Evolutionary conservation across 2,797 vertebrate genomes (phyloP), one percentile per base, ranked within the genome.

Genomic region (Ibycter americanus): DNA sequence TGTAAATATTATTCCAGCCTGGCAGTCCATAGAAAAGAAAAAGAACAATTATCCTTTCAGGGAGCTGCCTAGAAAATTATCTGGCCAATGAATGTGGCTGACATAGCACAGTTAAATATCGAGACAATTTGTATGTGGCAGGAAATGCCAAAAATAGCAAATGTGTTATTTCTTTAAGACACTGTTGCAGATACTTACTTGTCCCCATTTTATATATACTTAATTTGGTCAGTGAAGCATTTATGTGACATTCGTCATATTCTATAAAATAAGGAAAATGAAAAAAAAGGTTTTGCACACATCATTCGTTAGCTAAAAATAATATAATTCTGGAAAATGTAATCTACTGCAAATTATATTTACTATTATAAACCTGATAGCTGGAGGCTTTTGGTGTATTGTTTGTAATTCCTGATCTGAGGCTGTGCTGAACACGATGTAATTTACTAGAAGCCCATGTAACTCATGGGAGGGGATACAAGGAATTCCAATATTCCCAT

Each of bases 401-500:
- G 71, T 91, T 90, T 89, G 66, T 76, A 95, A 90, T 73, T 94
- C 74, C 90, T 67, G 42, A 6, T 63, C 47, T 74, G 81, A 80
- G 84, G 46, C 70, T 83, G 56, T 85, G 61, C 40, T 76, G 87
- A 94, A 90, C 89, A 91, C 1, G 15, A 80, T 67, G 67, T 90
- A 95, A 91, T 96, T 94, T 96, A 83, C 87, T 76, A 9, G 4
- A 83, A 91, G 81, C 29, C 68, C 6, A 0, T 92, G 90, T 86
- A 96, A 80, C 66, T 73, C 87, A 73, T 1, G 15, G 77, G 86
- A 91, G 44, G 67, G 56, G 25, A 87, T 65, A 68, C 68, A 89
- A 85, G 74, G 90, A 95, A 93, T 94, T 94, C 90, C 73, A 95
- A 84, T 95, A 87, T 87, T 91, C 76, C 87, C 83, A 95, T 85